Conservation (phyloP, 1,140 invertebrate genomes). For the Chymomyza costata region DNA sequence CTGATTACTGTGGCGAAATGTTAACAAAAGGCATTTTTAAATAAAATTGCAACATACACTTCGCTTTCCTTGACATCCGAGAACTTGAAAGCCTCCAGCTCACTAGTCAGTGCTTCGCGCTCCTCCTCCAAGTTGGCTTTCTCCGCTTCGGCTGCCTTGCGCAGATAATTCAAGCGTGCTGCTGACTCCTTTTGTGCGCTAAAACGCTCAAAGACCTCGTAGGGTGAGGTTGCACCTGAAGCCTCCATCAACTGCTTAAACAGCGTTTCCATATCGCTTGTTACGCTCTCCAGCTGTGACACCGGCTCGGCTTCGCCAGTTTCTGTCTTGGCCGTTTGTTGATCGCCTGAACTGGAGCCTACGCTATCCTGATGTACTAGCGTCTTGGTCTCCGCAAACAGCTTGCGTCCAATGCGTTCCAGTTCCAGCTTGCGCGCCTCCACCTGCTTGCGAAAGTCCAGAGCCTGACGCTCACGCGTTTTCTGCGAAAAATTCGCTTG, state of each 20-base stretch:
- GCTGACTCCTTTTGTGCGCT: slow-evolving; percentile 83
- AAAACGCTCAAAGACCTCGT: slow-evolving; percentile 85
- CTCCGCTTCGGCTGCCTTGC: slow-evolving; percentile 82
- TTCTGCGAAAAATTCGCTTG: slow-evolving; percentile 80
- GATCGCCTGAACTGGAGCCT: slow-evolving; percentile 76
- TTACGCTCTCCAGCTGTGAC: slow-evolving; percentile 61
- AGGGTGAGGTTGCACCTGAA: slow-evolving; percentile 84
- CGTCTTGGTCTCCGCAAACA: slow-evolving; percentile 78
- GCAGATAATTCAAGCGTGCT: slow-evolving; percentile 80
- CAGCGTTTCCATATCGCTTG: slow-evolving; percentile 79
- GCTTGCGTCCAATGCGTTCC: slow-evolving; percentile 82
- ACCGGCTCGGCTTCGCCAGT: slow-evolving; percentile 75
- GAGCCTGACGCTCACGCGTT: slow-evolving; percentile 79
- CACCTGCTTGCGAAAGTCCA: slow-evolving; percentile 80
- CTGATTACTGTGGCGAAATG: slow-evolving; percentile 77
- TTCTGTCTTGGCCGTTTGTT: slow-evolving; percentile 75
- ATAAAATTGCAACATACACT: slow-evolving; percentile 78
- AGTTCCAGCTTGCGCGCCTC: slow-evolving; percentile 81
- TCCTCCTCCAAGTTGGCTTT: slow-evolving; percentile 82
- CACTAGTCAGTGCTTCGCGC: slow-evolving; percentile 80
- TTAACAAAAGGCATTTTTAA: neutral
- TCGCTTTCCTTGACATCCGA: slow-evolving; percentile 86
- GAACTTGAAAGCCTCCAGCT: slow-evolving; percentile 86
- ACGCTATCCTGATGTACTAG: slow-evolving; percentile 77
- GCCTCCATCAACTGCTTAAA: slow-evolving; percentile 84